Base-by-base conservation (phyloP, 1,140 invertebrate species). In the Aphelenchoides avenae region DNA sequence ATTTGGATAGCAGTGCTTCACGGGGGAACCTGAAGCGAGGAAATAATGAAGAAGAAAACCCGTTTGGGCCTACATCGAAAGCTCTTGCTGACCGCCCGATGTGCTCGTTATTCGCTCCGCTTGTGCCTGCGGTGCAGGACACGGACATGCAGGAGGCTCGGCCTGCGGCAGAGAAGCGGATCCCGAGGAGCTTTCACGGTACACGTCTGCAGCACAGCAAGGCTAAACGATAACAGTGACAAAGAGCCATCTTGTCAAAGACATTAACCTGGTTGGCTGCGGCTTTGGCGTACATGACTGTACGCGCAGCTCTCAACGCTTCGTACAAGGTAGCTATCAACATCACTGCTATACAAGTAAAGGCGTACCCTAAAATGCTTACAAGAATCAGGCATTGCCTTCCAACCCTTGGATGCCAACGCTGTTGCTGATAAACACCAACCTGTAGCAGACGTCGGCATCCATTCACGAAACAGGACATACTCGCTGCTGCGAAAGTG, bases 381-480 rank as follows among this genome's bases (percentile, higher is more conserved):
- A n/a, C 13, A 36, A 36, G 18, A 36, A 13, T 36, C 34, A 36
- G 34, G 34, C 13, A 18, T 36, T 13, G 13, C 13, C 34, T 36
- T n/a, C n/a, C n/a, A n/a, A n/a, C n/a, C n/a, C n/a, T n/a, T n/a
- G n/a, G n/a, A n/a, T n/a, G n/a, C n/a, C n/a, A n/a, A n/a, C 13
- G 34, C 34, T 36, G 13, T 36, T 13, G 34, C 18, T 36, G 18
- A 36, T 36, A 36, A 18, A 52, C 41, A 30, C 27, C 30, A 34
- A 72, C 68, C 66, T 9, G 48, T 36, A 13, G 53, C 31, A 20
- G 37, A 55, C 2, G 46, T 31, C 18, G 68, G 61, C 34, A 55
- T 41, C 70, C 70, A 68, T 58, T 59, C 43, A 6, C 56, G 24
- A 42, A 70, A 59, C 6, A 70, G 37, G 40, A 70, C 60, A 15